Percentiles rank a stretch among this genome's conserved stretches.
Conservation (phyloP, 2,888 invertebrate species). For the Rapana venosa region DNA sequence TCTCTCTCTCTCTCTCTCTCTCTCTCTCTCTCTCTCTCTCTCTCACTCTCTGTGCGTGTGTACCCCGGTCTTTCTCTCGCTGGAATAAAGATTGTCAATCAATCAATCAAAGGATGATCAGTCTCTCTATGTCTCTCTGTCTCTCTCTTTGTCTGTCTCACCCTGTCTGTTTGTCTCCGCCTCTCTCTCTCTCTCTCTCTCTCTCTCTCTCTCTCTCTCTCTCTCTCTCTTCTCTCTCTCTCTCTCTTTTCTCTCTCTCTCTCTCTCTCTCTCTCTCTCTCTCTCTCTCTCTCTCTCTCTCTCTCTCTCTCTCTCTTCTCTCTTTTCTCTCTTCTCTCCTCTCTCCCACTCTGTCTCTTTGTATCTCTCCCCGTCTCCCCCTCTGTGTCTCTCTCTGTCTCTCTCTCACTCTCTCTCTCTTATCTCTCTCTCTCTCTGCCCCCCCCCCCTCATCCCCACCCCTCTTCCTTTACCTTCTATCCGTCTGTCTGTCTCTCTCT, state of each 20-base stretch:
- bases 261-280: background rate
- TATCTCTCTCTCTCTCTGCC: background rate
- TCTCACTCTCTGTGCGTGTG: background rate
- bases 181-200: background rate
- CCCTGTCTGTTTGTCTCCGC: background rate
- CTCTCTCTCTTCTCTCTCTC: no score
- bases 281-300: background rate
- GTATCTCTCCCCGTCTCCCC: background rate
- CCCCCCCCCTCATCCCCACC: no score
- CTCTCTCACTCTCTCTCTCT: background rate
- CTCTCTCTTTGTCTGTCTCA: background rate
- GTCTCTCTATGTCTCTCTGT: background rate
- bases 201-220: background rate
- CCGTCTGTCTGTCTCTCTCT: background rate
- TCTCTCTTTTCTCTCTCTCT: background rate
- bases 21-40: background rate
- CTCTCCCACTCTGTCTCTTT: conserved; percentile 1
- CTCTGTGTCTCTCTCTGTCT: background rate
- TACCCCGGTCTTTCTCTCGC: background rate
- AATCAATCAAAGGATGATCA: no score
- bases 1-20: background rate
- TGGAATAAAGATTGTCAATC: no score
- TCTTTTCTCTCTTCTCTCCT: conserved; percentile 2
- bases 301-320: background rate
- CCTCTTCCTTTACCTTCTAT: background rate